Percentiles rank a stretch among this genome's conserved stretches.
Conservation (phyloP, 2,888 invertebrate genomes). For the Scrobipalpa costella region DNA sequence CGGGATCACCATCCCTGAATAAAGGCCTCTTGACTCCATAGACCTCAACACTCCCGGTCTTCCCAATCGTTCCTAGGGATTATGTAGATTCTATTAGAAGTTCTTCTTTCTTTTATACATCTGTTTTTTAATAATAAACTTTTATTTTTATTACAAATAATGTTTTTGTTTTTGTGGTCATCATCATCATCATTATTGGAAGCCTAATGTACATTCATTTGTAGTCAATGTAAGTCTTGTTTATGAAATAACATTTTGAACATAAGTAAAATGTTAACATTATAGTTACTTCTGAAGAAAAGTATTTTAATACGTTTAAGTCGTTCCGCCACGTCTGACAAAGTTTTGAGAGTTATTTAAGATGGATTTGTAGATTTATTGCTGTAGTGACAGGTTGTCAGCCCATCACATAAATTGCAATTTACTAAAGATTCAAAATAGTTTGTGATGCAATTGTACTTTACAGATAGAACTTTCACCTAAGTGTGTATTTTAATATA, state of each 20-base stretch:
- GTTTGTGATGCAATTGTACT: too few relatives aligned
- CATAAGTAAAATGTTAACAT: too few relatives aligned
- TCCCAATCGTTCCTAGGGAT: conserved; percentile 11
- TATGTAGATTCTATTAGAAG: conserved; percentile 17
- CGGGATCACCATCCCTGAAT: conserved; percentile 66
- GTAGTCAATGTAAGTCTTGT: not conserved
- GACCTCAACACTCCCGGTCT: not conserved
- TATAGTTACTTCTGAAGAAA: too few relatives aligned
- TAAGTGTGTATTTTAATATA: too few relatives aligned
- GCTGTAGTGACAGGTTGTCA: too few relatives aligned
- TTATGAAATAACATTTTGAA: not conserved
- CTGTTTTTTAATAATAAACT: conserved; percentile 24
- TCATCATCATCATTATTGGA: not conserved
- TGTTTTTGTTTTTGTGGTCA: not conserved
- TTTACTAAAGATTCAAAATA: too few relatives aligned
- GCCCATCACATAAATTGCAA: too few relatives aligned
- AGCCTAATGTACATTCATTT: not conserved
- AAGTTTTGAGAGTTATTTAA: too few relatives aligned
- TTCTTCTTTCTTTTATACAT: conserved; percentile 25
- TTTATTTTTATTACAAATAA: conserved; percentile 20
- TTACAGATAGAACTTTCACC: too few relatives aligned
- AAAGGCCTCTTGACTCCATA: conserved; percentile 25
- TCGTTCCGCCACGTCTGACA: too few relatives aligned
- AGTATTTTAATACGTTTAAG: too few relatives aligned
- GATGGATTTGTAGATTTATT: too few relatives aligned